Evolutionary conservation across 2,113 vertebrate genomes (phyloP).

Genomic region (Elephantulus edwardii): DNA sequence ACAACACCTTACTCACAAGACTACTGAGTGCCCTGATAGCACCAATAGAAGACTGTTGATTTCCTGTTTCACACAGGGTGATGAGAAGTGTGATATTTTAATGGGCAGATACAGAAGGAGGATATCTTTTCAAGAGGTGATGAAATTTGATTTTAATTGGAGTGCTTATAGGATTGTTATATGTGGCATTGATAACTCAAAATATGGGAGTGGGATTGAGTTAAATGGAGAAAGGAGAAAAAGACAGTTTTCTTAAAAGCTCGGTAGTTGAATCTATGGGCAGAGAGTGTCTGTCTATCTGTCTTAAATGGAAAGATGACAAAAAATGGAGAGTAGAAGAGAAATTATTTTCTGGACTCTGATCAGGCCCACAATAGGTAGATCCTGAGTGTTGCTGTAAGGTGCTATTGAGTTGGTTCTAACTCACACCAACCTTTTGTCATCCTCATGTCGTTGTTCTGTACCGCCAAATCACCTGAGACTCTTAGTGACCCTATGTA

Average conservation of each 20-base stretch:
- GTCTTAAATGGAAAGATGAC: not conserved
- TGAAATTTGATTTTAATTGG: conserved; percentile 22
- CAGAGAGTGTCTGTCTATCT: not conserved
- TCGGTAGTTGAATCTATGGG: not conserved
- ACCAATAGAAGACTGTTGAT: not conserved
- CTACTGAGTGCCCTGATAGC: too few relatives aligned
- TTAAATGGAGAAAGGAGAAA: not conserved
- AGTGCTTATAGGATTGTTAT: not conserved
- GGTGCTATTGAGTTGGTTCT: too few relatives aligned
- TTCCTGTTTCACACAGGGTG: not conserved
- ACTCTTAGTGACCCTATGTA: too few relatives aligned
- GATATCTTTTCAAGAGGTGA: not conserved
- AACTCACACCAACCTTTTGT: too few relatives aligned
- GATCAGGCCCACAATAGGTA: not conserved
- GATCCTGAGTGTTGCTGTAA: too few relatives aligned
- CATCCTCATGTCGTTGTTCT: too few relatives aligned
- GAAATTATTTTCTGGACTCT: not conserved
- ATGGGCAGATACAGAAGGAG: not conserved
- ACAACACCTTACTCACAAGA: too few relatives aligned
- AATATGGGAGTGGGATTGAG: not conserved
- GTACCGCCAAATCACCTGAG: too few relatives aligned
- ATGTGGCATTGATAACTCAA: not conserved
- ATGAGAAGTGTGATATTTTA: not conserved
- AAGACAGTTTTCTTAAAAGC: not conserved
- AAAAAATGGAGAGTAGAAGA: not conserved